phyloP scores from a whole-genome alignment of 2,888 invertebrate species.

The Rhagonycha lutea region DNA sequence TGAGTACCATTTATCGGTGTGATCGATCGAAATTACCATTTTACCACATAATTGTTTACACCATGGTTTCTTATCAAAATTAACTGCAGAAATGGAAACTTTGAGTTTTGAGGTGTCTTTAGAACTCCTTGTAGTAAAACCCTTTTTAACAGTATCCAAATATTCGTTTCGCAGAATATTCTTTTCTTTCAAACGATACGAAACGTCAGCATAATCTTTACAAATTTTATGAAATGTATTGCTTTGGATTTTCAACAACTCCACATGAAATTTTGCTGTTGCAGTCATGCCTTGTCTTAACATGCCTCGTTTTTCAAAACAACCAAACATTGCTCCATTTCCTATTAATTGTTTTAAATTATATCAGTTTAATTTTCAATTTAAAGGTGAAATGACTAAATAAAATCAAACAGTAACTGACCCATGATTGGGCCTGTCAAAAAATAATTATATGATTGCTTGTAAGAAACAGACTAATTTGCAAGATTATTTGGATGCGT shows the following conservation, averaged over 20 bases:
- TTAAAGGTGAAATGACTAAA: too few relatives aligned
- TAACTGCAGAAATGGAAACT: background rate
- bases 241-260: slow-evolving; percentile 23
- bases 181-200: background rate
- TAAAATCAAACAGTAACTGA: too few relatives aligned
- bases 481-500: too few relatives aligned
- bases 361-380: background rate
- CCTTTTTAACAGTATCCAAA: background rate
- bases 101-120: background rate
- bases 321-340: slow-evolving; percentile 35
- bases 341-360: background rate
- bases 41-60: background rate
- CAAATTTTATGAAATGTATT: slow-evolving; percentile 11
- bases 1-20: slow-evolving; percentile 8
- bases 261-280: slow-evolving; percentile 27
- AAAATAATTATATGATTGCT: too few relatives aligned
- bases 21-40: background rate
- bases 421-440: too few relatives aligned
- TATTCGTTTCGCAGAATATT: slow-evolving; percentile 8
- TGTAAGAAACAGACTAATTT: too few relatives aligned
- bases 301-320: slow-evolving; percentile 25
- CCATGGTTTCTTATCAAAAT: background rate
- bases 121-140: background rate
- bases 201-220: background rate
- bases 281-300: slow-evolving; percentile 33